Conservation (phyloP, 2,113 vertebrate genomes). For the Rhizomys pruinosus region DNA sequence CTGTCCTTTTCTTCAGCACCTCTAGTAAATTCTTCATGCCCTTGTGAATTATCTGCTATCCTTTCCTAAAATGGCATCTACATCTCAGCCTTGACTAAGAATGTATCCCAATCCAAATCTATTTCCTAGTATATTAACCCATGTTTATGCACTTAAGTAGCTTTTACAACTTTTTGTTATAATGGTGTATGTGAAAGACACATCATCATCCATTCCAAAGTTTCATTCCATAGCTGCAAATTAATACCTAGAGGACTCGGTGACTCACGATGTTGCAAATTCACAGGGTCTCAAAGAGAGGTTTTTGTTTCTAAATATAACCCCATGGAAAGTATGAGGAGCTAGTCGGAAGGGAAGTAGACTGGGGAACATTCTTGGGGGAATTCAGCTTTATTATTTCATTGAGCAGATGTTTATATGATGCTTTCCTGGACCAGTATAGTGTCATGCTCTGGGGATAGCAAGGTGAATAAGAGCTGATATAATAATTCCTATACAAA, state of each 20-base stretch:
- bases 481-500: background rate
- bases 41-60: background rate
- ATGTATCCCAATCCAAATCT: background rate
- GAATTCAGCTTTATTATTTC: background rate
- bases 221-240: conserved; percentile 5
- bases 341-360: background rate
- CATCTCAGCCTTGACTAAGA: background rate
- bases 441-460: background rate
- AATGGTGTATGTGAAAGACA: background rate
- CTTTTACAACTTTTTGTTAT: background rate
- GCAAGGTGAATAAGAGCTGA: background rate
- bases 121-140: background rate
- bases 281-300: background rate
- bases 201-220: background rate
- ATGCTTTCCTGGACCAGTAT: background rate
- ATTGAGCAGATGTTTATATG: background rate
- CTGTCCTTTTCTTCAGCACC: too few species aligned
- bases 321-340: background rate
- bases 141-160: background rate
- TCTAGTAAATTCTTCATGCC: background rate
- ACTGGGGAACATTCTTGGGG: background rate
- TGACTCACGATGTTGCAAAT: background rate
- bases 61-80: background rate
- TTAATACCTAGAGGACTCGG: background rate
- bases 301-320: background rate